phyloP scores from a whole-genome alignment of 2,888 invertebrate species.

The Tinea trinotella region DNA sequence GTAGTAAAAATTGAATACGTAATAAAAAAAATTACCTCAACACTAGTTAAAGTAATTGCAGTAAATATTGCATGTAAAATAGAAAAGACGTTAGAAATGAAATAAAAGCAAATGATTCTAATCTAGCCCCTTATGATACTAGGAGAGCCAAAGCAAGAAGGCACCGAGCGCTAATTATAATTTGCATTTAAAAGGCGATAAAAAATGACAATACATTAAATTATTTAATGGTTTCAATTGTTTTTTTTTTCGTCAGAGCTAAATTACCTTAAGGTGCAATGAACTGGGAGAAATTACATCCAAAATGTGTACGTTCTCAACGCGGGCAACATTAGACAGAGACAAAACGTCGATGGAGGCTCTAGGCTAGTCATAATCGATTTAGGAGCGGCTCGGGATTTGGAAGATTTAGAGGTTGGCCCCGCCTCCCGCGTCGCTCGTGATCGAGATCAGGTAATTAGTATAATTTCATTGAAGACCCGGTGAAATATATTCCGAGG shows the following conservation, averaged over 20 bases:
- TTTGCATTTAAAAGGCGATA: not conserved
- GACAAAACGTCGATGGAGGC: constrained; percentile 48
- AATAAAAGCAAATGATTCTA: too few relatives aligned
- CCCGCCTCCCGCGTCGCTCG: constrained; percentile 43
- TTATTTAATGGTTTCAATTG: constrained; percentile 3
- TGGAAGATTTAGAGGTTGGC: constrained; percentile 41
- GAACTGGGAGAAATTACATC: constrained; percentile 56
- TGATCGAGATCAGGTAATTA: constrained; percentile 61
- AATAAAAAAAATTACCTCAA: not conserved
- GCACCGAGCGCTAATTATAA: not conserved
- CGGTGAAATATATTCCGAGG: constrained; percentile 38
- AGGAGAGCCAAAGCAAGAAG: not conserved
- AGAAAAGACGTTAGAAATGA: too few relatives aligned
- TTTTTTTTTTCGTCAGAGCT: constrained; percentile 10
- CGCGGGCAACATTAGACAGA: constrained; percentile 55
- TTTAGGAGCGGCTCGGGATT: constrained; percentile 53
- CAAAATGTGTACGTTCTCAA: constrained; percentile 43
- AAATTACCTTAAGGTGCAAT: constrained; percentile 44
- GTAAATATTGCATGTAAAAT: too few relatives aligned
- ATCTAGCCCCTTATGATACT: not conserved
- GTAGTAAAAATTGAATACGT: not conserved
- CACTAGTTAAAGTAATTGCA: not conserved
- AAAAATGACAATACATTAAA: not conserved
- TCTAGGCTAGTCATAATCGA: constrained; percentile 62
- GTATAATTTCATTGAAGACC: constrained; percentile 58